phyloP scores from a whole-genome alignment of 2,113 vertebrate genomes.

The Anolis carolinensis region DNA sequence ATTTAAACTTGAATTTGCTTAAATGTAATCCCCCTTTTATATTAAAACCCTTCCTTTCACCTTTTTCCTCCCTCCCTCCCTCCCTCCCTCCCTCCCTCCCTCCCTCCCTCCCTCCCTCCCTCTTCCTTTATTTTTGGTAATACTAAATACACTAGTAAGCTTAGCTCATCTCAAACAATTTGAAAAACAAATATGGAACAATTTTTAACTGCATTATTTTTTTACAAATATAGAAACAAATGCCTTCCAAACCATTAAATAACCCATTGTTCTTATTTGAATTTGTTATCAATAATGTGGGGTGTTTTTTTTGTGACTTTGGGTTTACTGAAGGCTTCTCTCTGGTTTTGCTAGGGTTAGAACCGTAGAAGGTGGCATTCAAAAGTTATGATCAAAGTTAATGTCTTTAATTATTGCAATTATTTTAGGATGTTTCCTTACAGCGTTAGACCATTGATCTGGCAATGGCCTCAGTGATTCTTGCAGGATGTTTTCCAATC shows the following conservation, averaged over 20 bases:
- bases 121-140: too few species aligned
- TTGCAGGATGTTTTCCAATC: too few species aligned
- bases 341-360: not conserved
- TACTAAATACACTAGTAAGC: not conserved
- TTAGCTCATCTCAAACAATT: not conserved
- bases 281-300: not conserved
- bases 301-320: not conserved
- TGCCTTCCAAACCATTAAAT: not conserved
- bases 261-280: not conserved
- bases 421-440: too few species aligned
- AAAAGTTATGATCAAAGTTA: not conserved
- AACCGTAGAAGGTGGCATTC: not conserved
- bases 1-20: not conserved
- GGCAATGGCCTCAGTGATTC: too few species aligned
- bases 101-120: not conserved
- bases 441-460: too few species aligned
- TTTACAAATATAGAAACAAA: not conserved
- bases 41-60: too few species aligned
- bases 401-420: not conserved
- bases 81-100: not conserved
- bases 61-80: not conserved
- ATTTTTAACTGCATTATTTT: not conserved
- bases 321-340: not conserved
- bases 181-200: not conserved
- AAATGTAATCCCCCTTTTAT: not conserved